Evolutionary conservation across 2,888 invertebrate species (phyloP), one percentile per base, ranked within the genome.

Genomic region (Erebia palarica): DNA sequence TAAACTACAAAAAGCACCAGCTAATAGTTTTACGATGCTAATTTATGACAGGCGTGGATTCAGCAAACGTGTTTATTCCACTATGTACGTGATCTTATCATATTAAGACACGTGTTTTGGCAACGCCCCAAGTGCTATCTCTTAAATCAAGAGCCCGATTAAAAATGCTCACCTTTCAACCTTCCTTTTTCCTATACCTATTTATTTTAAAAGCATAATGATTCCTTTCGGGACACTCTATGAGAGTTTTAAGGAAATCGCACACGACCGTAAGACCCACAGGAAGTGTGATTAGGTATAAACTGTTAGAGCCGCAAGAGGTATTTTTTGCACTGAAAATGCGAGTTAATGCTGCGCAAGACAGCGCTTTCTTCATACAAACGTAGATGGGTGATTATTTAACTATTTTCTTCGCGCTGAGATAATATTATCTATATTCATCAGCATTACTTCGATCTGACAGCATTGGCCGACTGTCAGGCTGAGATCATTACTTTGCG

Each of bases 71-170:
- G 84, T 86, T 86, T 86, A 88, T 87, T 85, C 85, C 78, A 78
- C 80, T 85, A 82, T 84, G 84, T 85, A 81, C 80, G 81, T 79
- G 79, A 81, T 83, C 79, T 84, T 87, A 87, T 85, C 83, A 80
- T 79, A 80, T 81, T 80, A 80, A 80, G 81, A 84, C 83, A 82
- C 82, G 77, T 83, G 77, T 79, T 80, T 86, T 91, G 91, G 91
- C 89, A 75, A 72, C 69, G 74, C 73, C 86, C 90, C 92, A 92
- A 88, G 77, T 79, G 88, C 89, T 91, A 89, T 91, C 88, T 72
- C 70, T 71, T 69, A 70, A 68, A 72, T 72, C 73, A 58, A 71
- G 72, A 71, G 51, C 69, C 68, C 57, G 66, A 44, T 65, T 65
- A 68, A 72, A 69, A 68, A 27, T 73, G 42, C 14, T 51, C 55